Conservation (phyloP, 1,140 invertebrate genomes). For the Trissolcus basalis region DNA sequence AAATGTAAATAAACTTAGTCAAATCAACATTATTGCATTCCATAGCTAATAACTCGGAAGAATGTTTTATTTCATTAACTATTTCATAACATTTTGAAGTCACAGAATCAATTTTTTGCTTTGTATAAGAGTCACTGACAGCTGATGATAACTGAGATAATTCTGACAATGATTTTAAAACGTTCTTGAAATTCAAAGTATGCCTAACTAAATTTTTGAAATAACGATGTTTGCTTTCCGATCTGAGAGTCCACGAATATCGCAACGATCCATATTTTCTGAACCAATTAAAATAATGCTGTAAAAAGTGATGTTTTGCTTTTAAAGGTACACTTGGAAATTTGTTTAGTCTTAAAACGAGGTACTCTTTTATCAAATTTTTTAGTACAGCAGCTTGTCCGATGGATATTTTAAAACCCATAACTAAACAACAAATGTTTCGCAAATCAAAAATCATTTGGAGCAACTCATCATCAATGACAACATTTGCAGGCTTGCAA, state of each 20-base stretch:
- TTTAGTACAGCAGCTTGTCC: constrained; percentile 32
- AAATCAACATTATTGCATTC: constrained; percentile 9
- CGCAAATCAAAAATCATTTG: constrained; percentile 31
- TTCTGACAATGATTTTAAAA: constrained; percentile 15
- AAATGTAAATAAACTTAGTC: constrained; percentile 20
- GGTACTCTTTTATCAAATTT: constrained; percentile 30
- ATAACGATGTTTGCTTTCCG: constrained; percentile 32
- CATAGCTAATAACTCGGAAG: constrained; percentile 21
- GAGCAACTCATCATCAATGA: constrained; percentile 17
- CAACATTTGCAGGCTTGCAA: constrained; percentile 4
- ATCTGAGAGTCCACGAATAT: constrained; percentile 34
- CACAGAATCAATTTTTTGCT: constrained; percentile 30
- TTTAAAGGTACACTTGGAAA: constrained; percentile 24
- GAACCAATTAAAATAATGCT: constrained; percentile 26
- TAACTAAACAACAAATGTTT: constrained; percentile 34
- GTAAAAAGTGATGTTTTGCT: constrained; percentile 47
- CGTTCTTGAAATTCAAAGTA: constrained; percentile 37
- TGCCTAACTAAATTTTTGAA: constrained; percentile 26
- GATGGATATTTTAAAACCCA: constrained; percentile 32
- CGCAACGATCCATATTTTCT: constrained; percentile 35
- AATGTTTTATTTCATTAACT: constrained; percentile 9
- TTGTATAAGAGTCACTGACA: constrained; percentile 12
- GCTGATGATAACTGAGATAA: constrained; percentile 8
- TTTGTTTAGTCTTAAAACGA: constrained; percentile 17
- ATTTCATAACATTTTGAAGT: constrained; percentile 16